Evolutionary conservation across 2,797 vertebrate genomes (phyloP).

Genomic region (Hafferia zeledoni): DNA sequence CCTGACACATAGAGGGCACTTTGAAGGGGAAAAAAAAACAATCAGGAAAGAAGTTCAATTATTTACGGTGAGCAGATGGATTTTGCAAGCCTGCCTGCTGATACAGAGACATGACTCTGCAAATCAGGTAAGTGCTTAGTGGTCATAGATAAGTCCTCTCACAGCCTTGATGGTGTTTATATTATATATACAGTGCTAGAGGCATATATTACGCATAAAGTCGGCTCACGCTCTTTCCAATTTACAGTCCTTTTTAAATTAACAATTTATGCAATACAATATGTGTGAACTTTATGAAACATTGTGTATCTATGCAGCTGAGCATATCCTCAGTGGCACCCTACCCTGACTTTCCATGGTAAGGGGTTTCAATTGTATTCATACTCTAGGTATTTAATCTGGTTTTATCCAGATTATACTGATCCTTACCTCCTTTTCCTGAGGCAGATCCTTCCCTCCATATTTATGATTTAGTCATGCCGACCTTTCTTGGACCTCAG

Average conservation of each 20-base stretch:
- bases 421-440: not conserved
- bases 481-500: conserved; percentile 3
- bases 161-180: not conserved
- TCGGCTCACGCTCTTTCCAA: not conserved
- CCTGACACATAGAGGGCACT: not conserved
- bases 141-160: not conserved
- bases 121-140: not conserved
- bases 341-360: not conserved
- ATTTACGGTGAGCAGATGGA: not conserved
- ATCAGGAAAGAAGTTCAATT: not conserved
- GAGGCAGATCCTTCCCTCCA: not conserved
- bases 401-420: not conserved
- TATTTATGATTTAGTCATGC: not conserved
- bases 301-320: not conserved
- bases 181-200: not conserved
- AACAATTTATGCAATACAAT: not conserved
- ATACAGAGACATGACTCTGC: not conserved
- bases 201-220: not conserved
- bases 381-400: not conserved
- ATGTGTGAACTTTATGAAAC: not conserved
- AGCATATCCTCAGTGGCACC: not conserved
- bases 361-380: not conserved
- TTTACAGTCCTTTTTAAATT: not conserved
- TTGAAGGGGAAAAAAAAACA: not conserved
- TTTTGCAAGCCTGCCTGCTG: not conserved